Evolutionary conservation across 2,888 invertebrate species (phyloP), one percentile per base, ranked within the genome.

Genomic region (Phyto melanocephala): DNA sequence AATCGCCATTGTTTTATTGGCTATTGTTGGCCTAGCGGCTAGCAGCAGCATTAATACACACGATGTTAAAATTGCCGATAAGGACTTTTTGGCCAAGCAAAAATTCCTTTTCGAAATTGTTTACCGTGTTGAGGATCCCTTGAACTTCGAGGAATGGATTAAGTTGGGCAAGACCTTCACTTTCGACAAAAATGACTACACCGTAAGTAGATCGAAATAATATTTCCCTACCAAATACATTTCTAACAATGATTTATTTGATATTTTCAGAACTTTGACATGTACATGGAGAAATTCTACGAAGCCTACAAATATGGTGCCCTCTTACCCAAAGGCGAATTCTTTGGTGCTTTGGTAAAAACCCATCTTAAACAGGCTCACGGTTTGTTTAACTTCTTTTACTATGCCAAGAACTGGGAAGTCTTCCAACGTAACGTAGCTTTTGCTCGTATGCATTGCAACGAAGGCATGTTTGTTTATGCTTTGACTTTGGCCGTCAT

Each of bases 401-500:
- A 92, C 90, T 93, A 93, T 77, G 94, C 95, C 81, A 94, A 94
- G 88, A 93, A 95, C 88, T 95, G 93, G 88, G 92, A 93, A n/a
- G 94, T 94, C 24, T 95, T 95, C 92, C 92, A 93, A 89, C 93
- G 93, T 86, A 93, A 94, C 8, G 94, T 94, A 28, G 92, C 47
- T 88, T 92, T 70, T 90, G 92, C 94, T 42, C 94, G 95, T 76
- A 91, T 93, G 71, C 90, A 92, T 83, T 90, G 94, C 78, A 95
- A 95, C 88, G 94, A 95, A 89, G 93, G 93, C 60, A 91, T 95
- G 86, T 95, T 93, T 89, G 92, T 94, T 35, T 94, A 95, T 85
- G 93, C 94, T 1, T 89, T 94, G 63, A 92, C 92, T 81, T 91
- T 93, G 13, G 94, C 94, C 13, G 92, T 95, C 13, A 88, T 94